phyloP scores from a whole-genome alignment of 2,888 invertebrate species.

The Unio pictorum region DNA sequence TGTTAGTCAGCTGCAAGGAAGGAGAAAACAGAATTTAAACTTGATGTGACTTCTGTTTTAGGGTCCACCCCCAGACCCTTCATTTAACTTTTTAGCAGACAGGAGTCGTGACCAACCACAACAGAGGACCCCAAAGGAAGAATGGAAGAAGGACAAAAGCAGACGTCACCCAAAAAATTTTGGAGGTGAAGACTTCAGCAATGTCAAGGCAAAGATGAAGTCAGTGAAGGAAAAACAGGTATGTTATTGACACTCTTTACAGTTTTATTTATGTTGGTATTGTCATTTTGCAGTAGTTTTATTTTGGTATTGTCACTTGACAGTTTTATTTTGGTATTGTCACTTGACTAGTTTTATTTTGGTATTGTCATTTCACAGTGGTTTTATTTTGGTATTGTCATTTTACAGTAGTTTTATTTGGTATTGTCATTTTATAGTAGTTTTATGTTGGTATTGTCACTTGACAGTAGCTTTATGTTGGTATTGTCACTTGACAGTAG shows the following conservation, averaged over 20 bases:
- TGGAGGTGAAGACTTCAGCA: slow-evolving; percentile 63
- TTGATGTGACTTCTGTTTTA: slow-evolving; percentile 18
- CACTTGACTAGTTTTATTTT: too few species aligned
- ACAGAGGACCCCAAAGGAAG: slow-evolving; percentile 17
- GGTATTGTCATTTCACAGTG: too few species aligned
- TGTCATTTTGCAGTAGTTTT: neutral
- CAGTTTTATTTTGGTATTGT: too few species aligned
- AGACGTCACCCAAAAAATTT: slow-evolving; percentile 67
- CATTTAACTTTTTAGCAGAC: slow-evolving; percentile 66
- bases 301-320: neutral
- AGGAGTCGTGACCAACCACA: slow-evolving; percentile 52
- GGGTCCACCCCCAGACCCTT: slow-evolving; percentile 68
- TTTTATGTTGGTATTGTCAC: too few species aligned
- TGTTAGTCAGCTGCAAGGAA: too few species aligned
- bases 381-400: too few species aligned
- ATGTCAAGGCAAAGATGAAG: slow-evolving; percentile 62
- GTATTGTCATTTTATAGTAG: too few species aligned
- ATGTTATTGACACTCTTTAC: neutral
- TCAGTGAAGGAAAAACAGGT: slow-evolving; percentile 53
- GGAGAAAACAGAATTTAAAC: neutral
- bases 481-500: too few species aligned
- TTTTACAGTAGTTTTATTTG: too few species aligned
- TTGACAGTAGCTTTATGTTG: too few species aligned
- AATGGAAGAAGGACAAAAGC: slow-evolving; percentile 27
- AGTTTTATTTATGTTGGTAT: slow-evolving; percentile 1